Percentiles rank a stretch among this genome's conserved stretches.
Conservation (phyloP, 2,113 vertebrate genomes). For the Parus major region DNA sequence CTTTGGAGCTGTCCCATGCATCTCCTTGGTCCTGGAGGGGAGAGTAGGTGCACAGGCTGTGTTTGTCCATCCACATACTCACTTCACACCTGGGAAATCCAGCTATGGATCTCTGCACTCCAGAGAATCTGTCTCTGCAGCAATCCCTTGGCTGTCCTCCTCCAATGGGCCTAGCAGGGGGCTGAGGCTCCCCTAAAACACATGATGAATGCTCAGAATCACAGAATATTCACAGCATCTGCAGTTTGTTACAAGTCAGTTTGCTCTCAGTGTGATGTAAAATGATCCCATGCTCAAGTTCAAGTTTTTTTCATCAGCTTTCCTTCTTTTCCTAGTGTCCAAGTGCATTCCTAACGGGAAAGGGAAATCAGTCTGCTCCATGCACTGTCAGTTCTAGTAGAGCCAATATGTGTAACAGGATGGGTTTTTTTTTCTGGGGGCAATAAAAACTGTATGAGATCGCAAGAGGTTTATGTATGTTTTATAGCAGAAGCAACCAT, state of each 20-base stretch:
- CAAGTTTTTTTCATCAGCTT: background rate
- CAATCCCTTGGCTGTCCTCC: background rate
- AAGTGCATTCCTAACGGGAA: background rate
- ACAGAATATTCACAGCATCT: background rate
- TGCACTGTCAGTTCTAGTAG: background rate
- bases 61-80: background rate
- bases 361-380: background rate
- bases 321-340: background rate
- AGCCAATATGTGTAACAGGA: background rate
- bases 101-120: background rate
- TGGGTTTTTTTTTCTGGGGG: background rate
- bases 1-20: background rate
- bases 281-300: background rate
- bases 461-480: constrained; percentile 40
- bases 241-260: background rate
- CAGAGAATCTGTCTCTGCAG: background rate
- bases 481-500: constrained; percentile 41
- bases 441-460: constrained; percentile 48
- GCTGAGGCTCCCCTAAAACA: background rate
- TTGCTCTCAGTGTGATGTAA: background rate
- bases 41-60: background rate
- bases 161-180: background rate
- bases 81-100: rapidly evolving
- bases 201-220: background rate
- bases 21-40: background rate